phyloP scores from a whole-genome alignment of 2,797 vertebrate genomes.

The Bufotes viridis region DNA sequence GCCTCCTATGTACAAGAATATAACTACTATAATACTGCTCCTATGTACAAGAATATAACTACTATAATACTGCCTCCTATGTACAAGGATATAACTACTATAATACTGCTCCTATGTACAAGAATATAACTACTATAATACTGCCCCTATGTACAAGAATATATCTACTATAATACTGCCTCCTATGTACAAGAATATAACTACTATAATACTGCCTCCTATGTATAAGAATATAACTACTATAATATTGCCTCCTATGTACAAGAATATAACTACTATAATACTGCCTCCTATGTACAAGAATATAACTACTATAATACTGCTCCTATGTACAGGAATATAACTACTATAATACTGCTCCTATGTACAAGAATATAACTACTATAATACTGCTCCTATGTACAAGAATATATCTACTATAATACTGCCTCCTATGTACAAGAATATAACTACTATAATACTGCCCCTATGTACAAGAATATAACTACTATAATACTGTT shows the following conservation, averaged over 20 bases:
- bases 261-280: conserved; percentile 9
- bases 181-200: not conserved
- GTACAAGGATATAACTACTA: conserved; percentile 1
- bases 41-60: not conserved
- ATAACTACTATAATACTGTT: too few relatives aligned
- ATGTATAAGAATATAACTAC: conserved; percentile 9
- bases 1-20: not conserved
- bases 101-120: not conserved
- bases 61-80: not conserved
- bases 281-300: not conserved
- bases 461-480: too few relatives aligned
- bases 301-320: conserved; percentile 6
- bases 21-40: too few relatives aligned
- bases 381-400: not conserved
- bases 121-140: conserved; percentile 7
- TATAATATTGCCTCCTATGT: not conserved
- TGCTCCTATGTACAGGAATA: too few relatives aligned
- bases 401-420: not conserved
- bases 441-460: too few relatives aligned
- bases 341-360: too few relatives aligned
- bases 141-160: not conserved
- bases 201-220: not conserved
- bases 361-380: too few relatives aligned
- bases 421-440: not conserved
- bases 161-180: not conserved